Base-by-base conservation (phyloP, 2,797 vertebrate species). In the Myripristis murdjan region DNA sequence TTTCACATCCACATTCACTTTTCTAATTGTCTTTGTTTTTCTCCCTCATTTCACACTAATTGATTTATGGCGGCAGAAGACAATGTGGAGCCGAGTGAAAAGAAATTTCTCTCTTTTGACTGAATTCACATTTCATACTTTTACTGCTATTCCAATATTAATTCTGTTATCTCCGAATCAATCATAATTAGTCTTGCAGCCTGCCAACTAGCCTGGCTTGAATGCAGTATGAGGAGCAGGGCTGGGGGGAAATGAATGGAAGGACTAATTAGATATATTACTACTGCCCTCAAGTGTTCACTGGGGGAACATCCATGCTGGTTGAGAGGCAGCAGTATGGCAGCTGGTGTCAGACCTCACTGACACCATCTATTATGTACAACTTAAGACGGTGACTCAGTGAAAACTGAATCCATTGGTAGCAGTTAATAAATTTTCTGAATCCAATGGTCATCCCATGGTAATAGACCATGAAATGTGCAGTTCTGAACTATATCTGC, bases 141-240 rank as follows among this genome's bases (percentile, higher is more conserved):
- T 87, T 82, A 64, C 82, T 84, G 68, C 77, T 72, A 78, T 87
- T 91, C 85, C 85, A 88, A 86, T 89, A 92, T 90, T 91, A 92
- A 92, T 92, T 89, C 80, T 79, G 69, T 84, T 93, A 95, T 94
- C 92, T 87, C 64, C 53, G 71, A 88, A 91, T 90, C 79, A 81
- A 94, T 93, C 91, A 91, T 92, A 92, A 93, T 95, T 94, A 91
- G 82, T 87, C 72, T 76, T 77, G 75, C 70, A 79, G 73, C 68
- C 67, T 72, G 83, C 74, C 71, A 66, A 70, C 62, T 62, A 72
- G 65, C 56, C 73, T 75, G 70, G 75, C 68, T 72, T 86, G 88
- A 86, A 84, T 81, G 73, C 76, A 67, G 44, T 55, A 79, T 58
- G 67, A 84, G 66, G 61, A 76, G 63, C 44, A 55, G 26, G 12